phyloP scores from a whole-genome alignment of 2,888 invertebrate species.

The Flabesymbios commensalis region DNA sequence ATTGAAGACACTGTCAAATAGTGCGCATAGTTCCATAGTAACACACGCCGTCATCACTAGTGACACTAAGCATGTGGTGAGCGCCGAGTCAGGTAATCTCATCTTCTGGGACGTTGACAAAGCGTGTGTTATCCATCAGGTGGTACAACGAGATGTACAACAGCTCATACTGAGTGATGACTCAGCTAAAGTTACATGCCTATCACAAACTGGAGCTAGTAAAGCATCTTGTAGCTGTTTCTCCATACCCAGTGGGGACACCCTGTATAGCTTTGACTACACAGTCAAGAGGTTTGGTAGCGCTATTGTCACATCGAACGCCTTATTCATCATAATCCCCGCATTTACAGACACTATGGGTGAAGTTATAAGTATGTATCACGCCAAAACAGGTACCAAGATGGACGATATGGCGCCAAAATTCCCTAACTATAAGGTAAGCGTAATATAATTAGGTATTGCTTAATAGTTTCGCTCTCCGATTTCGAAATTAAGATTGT shows the following conservation, averaged over 20 bases:
- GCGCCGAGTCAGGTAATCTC: slow-evolving; percentile 89
- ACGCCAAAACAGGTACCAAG: slow-evolving; percentile 75
- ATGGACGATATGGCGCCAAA: slow-evolving; percentile 58
- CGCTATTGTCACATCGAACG: slow-evolving; percentile 82
- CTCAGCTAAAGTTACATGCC: neutral
- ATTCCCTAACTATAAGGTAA: slow-evolving; percentile 52
- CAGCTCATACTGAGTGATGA: slow-evolving; percentile 1
- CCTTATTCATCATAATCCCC: slow-evolving; percentile 74
- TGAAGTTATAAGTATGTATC: slow-evolving; percentile 75
- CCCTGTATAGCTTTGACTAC: slow-evolving; percentile 81
- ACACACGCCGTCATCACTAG: slow-evolving; percentile 89
- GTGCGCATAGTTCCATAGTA: slow-evolving; percentile 89
- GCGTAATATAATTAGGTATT: too few relatives aligned
- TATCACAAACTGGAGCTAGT: neutral
- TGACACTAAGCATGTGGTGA: slow-evolving; percentile 80
- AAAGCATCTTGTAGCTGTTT: slow-evolving; percentile 46
- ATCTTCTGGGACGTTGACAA: slow-evolving; percentile 83
- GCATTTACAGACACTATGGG: slow-evolving; percentile 66
- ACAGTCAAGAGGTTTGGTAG: slow-evolving; percentile 77
- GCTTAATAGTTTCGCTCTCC: too few relatives aligned
- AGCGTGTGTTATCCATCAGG: slow-evolving; percentile 78
- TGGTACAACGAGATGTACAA: slow-evolving; percentile 60
- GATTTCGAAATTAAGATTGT: too few relatives aligned
- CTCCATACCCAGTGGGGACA: slow-evolving; percentile 71
- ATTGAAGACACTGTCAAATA: slow-evolving; percentile 85